Evolutionary conservation across 2,888 invertebrate species (phyloP).

Genomic region (Caenorhabditis panamensis): DNA sequence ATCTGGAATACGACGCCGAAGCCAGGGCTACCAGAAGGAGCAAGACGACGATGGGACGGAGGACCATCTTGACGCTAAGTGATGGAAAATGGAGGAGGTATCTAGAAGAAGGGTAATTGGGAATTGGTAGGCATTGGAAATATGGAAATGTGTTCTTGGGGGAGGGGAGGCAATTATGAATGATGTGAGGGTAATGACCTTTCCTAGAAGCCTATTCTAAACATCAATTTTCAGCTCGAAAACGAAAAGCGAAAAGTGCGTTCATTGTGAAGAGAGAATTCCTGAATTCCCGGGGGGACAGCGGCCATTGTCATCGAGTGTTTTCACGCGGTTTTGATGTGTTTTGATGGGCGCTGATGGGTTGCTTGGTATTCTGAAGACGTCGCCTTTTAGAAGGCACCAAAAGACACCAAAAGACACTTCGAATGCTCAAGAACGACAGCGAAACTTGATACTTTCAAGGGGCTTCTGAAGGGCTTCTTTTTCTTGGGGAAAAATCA

Average conservation of each 20-base stretch:
- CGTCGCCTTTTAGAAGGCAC: neutral
- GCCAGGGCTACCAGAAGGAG: conserved; percentile 44
- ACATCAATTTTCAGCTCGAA: too few species aligned
- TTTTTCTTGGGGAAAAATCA: neutral
- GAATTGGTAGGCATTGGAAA: conserved; percentile 32
- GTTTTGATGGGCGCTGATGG: conserved; percentile 37
- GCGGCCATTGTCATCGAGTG: conserved; percentile 38
- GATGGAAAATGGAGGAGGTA: conserved; percentile 41
- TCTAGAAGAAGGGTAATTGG: conserved; percentile 23
- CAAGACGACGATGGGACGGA: conserved; percentile 35
- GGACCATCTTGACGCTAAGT: conserved; percentile 36
- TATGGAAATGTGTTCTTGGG: neutral
- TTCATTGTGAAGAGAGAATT: too few species aligned
- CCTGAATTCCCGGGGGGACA: too few species aligned
- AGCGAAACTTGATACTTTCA: conserved; percentile 38
- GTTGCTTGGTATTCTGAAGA: conserved; percentile 35
- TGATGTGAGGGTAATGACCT: neutral
- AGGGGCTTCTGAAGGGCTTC: conserved; percentile 1
- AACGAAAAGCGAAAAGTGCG: conserved; percentile 1
- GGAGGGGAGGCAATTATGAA: neutral
- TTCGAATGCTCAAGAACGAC: too few species aligned
- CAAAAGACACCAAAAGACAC: neutral
- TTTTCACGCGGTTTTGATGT: neutral
- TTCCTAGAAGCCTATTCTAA: too few species aligned
- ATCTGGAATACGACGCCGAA: conserved; percentile 51